Conservation (phyloP, 2,113 vertebrate species). For the Emberiza fucata region DNA sequence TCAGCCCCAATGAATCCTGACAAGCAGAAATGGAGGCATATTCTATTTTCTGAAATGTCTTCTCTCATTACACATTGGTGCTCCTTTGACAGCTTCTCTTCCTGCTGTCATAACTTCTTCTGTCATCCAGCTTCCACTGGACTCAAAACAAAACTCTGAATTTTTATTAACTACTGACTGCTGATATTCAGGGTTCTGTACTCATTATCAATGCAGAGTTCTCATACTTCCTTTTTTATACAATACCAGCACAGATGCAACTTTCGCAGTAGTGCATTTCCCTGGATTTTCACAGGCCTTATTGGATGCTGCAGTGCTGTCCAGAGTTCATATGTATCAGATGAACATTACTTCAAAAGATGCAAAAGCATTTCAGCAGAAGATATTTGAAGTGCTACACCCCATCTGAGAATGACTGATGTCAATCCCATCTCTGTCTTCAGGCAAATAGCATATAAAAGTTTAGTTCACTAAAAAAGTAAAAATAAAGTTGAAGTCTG, state of each 20-base stretch:
- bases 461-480: background rate
- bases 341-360: background rate
- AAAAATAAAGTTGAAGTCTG: background rate
- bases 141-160: conserved; percentile 5
- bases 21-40: conserved; percentile 58
- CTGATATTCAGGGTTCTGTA: background rate
- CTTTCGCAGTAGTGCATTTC: background rate
- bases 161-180: background rate
- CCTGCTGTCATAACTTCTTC: conserved; percentile 25
- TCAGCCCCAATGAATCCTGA: conserved; percentile 41
- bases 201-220: background rate
- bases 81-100: conserved; percentile 41
- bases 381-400: background rate
- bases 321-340: background rate
- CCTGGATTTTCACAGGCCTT: background rate
- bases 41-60: conserved; percentile 55
- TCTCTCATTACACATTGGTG: conserved; percentile 13
- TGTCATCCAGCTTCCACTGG: background rate
- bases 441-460: background rate
- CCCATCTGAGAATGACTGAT: background rate
- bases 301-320: background rate
- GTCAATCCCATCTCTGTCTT: background rate
- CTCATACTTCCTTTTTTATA: background rate
- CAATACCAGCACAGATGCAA: background rate
- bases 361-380: background rate